phyloP scores from a whole-genome alignment of 2,113 vertebrate species.

The Rafetus swinhoei region DNA sequence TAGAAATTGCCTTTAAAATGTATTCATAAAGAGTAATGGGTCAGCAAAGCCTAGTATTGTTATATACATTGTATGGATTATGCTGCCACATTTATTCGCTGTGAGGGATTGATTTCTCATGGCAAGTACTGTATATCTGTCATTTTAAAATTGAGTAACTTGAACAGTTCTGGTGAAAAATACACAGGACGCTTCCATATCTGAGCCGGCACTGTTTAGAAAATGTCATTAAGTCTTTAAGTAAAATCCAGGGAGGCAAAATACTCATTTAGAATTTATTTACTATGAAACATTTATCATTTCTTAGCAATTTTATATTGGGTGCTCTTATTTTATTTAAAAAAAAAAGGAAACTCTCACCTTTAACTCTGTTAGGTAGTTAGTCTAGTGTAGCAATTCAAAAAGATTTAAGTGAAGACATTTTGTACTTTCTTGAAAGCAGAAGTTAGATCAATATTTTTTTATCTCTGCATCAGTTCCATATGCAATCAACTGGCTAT shows the following conservation, averaged over 20 bases:
- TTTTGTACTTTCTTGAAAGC: background rate
- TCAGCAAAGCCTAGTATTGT: background rate
- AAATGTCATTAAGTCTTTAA: constrained; percentile 12
- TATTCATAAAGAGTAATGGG: constrained; percentile 13
- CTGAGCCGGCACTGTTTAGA: background rate
- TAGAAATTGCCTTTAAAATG: background rate
- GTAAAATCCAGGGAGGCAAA: background rate
- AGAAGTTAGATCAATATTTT: constrained; percentile 25
- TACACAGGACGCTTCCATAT: constrained; percentile 2
- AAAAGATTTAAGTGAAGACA: constrained; percentile 17
- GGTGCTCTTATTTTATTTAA: background rate
- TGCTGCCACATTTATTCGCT: constrained; percentile 33
- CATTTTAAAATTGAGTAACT: constrained; percentile 16
- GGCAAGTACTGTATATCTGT: background rate
- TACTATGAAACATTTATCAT: constrained; percentile 12
- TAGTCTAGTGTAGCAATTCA: background rate
- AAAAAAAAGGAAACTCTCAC: background rate
- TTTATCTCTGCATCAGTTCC: constrained; percentile 38
- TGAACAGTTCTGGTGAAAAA: constrained; percentile 25
- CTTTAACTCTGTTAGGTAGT: background rate
- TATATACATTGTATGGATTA: background rate
- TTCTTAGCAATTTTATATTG: background rate
- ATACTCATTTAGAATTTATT: constrained; percentile 17
- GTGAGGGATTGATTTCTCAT: constrained; percentile 36
- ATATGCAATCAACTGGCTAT: background rate